Evolutionary conservation across 2,888 invertebrate species (phyloP).

Genomic region (Pseudoips prasinana): DNA sequence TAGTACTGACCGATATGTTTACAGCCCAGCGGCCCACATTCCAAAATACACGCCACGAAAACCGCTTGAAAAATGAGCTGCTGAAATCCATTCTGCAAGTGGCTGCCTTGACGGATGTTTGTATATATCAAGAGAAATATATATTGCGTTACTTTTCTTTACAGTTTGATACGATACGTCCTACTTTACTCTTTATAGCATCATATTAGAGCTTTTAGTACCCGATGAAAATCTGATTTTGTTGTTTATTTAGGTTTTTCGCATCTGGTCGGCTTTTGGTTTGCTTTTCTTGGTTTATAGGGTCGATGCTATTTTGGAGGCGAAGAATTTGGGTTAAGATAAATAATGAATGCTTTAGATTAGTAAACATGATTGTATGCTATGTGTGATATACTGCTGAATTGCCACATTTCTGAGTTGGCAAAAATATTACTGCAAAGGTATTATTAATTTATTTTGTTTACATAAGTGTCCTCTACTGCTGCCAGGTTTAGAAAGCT

Average conservation of each 20-base stretch:
- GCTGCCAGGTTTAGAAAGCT: too few relatives aligned
- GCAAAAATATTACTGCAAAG: too few relatives aligned
- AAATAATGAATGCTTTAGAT: too few relatives aligned
- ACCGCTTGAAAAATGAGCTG: slow-evolving; percentile 66
- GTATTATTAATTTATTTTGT: too few relatives aligned
- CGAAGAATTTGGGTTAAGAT: too few relatives aligned
- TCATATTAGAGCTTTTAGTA: too few relatives aligned
- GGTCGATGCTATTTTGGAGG: too few relatives aligned
- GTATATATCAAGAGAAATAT: slow-evolving; percentile 52
- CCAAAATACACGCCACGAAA: slow-evolving; percentile 58
- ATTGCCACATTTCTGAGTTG: slow-evolving; percentile 23
- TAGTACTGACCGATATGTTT: too few relatives aligned
- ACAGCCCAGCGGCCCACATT: slow-evolving; percentile 50
- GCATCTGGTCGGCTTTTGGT: slow-evolving; percentile 30
- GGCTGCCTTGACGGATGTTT: slow-evolving; percentile 54
- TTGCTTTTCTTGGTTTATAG: too few relatives aligned
- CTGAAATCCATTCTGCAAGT: slow-evolving; percentile 59
- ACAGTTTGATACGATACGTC: slow-evolving; percentile 31
- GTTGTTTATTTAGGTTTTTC: slow-evolving; percentile 38
- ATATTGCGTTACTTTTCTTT: slow-evolving; percentile 27
- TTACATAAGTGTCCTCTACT: too few relatives aligned
- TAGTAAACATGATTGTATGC: too few relatives aligned
- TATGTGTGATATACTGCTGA: slow-evolving; percentile 23
- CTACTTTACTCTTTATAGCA: slow-evolving; percentile 43
- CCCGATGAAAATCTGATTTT: slow-evolving; percentile 37